Base-by-base conservation (phyloP, 2,797 vertebrate species). In the Pristis pectinata region DNA sequence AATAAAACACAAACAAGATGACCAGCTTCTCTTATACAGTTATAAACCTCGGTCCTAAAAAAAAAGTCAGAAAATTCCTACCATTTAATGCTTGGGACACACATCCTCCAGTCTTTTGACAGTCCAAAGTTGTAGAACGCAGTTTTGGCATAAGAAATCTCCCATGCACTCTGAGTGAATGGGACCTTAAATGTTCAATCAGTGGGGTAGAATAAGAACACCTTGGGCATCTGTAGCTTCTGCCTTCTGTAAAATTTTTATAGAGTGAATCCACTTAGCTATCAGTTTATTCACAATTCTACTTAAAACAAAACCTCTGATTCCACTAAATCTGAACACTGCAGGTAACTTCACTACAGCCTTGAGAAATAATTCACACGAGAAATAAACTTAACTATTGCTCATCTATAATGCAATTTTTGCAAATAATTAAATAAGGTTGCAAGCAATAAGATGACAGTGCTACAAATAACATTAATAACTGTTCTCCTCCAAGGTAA, bases 91-190 rank as follows among this genome's bases (percentile, higher is more conserved):
- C 11, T 67, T 93, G 91, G 22, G 67, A 93, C n/a, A 93, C 37
- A 27, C 70, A 93, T 93, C 41, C 91, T 72, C 37, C 91, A 93
- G 37, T 13, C 11, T 67, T 30, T 93, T 93, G 37, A 49, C 91
- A 64, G 41, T 72, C 91, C 44, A 41, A 93, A 17, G 24, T 64
- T 44, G 41, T 24, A 72, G 64, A 37, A 49, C 64, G 67, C 27
- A 93, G n/a, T 93, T 93, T 93, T 30, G 91, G 91, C 91, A 72
- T 93, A 49, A 93, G 91, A 72, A 93, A 93, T 49, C 91, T 93
- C 70, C 91, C 91, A 41, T 93, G 91, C 27, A 93, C 91, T 93
- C 72, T 92, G n/a, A 92, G 89, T 67, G 89, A 92, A 92, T 92
- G 89, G 17, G 89, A 70, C 64, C 89, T 93, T 93, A 74, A 49